Conservation (phyloP, 2,113 vertebrate genomes). For the Clupea harengus region DNA sequence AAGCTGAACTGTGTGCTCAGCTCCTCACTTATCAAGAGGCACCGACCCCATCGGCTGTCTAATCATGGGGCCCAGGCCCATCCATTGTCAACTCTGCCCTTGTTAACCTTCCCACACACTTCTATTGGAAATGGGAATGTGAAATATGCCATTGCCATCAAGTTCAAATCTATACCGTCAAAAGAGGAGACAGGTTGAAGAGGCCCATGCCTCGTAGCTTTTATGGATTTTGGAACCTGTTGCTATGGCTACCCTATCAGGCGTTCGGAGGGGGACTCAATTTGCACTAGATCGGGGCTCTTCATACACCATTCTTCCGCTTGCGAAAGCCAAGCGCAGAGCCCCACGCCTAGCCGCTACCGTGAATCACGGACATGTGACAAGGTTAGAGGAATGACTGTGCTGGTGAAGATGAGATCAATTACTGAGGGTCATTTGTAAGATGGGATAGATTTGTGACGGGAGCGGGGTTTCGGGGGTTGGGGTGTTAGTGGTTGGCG, state of each 20-base stretch:
- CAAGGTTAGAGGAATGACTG: conserved; percentile 40
- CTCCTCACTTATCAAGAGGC: conserved; percentile 52
- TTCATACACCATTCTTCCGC: conserved; percentile 36
- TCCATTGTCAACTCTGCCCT: conserved; percentile 56
- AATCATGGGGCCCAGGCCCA: conserved; percentile 57
- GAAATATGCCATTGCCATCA: conserved; percentile 47
- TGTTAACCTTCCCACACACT: conserved; percentile 47
- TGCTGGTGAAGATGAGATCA: conserved; percentile 51
- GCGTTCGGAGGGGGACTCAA: conserved; percentile 32
- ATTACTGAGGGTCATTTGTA: conserved; percentile 59
- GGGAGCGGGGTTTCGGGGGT: not conserved
- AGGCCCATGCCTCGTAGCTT: conserved; percentile 13
- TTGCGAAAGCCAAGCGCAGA: conserved; percentile 28
- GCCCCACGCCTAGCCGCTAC: not conserved
- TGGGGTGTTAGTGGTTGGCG: not conserved
- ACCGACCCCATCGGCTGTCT: conserved; percentile 60
- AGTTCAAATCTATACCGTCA: conserved; percentile 24
- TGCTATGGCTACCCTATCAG: conserved; percentile 61
- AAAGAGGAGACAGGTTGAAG: conserved; percentile 36
- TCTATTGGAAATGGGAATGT: conserved; percentile 47
- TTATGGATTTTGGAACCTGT: conserved; percentile 51
- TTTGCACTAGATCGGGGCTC: conserved; percentile 53
- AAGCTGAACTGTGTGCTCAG: conserved; percentile 36
- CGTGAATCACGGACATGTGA: conserved; percentile 39
- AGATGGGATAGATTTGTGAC: conserved; percentile 52